phyloP scores from a whole-genome alignment of 2,113 vertebrate genomes.

The Drymodes brunneopygia region DNA sequence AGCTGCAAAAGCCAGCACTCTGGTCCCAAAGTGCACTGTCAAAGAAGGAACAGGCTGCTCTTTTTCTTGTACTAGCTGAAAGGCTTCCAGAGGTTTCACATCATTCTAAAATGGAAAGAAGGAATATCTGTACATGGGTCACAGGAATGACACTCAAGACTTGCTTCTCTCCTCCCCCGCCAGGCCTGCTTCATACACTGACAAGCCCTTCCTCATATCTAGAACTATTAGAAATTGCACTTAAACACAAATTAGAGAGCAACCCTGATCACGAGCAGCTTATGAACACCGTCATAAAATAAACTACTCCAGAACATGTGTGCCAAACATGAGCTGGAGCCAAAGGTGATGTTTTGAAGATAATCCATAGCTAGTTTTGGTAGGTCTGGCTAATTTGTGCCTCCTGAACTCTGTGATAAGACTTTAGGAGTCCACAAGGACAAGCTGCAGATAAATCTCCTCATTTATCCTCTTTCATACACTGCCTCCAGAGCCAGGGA shows the following conservation, averaged over 20 bases:
- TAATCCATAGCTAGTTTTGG: background rate
- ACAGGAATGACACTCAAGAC: background rate
- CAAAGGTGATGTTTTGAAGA: background rate
- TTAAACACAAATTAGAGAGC: background rate
- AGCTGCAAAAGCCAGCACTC: background rate
- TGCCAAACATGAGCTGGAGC: background rate
- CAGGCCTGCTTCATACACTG: background rate
- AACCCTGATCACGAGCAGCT: background rate
- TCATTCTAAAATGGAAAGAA: constrained; percentile 50
- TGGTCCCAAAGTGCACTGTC: background rate
- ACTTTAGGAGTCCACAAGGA: background rate
- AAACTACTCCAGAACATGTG: background rate
- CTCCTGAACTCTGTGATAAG: background rate
- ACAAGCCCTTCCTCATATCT: background rate
- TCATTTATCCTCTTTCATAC: background rate
- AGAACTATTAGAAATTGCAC: background rate
- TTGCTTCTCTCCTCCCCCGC: background rate
- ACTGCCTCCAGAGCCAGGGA: background rate
- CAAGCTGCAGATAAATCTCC: background rate
- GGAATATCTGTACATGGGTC: constrained; percentile 3
- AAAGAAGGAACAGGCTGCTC: background rate
- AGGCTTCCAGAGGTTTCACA: constrained; percentile 42
- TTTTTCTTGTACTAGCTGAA: background rate
- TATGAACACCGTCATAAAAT: background rate
- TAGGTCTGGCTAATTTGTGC: background rate